Conservation (phyloP, 2,888 invertebrate genomes). For the Drosophila bunnanda region DNA sequence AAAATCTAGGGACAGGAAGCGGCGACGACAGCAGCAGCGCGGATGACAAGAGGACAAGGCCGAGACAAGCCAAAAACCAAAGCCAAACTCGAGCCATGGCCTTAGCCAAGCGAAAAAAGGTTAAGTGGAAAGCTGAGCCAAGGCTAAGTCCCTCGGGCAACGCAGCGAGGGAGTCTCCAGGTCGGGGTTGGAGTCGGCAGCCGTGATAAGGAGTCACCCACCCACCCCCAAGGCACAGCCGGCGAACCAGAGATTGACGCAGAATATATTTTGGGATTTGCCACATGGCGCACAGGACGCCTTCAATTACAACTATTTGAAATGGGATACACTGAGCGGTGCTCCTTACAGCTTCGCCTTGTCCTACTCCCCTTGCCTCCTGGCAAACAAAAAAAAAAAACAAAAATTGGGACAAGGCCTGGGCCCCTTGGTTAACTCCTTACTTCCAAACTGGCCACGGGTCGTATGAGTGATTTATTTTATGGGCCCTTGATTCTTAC, state of each 20-base stretch:
- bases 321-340: constrained; percentile 51
- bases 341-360: neutral
- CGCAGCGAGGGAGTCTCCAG: neutral
- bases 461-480: constrained; percentile 77
- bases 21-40: constrained; percentile 15
- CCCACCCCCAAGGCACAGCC: constrained; percentile 4
- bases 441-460: constrained; percentile 8
- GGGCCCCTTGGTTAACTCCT: neutral
- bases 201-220: neutral
- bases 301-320: constrained; percentile 68
- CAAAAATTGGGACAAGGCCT: constrained; percentile 11
- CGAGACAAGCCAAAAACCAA: constrained; percentile 49
- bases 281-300: constrained; percentile 46
- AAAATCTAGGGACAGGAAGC: constrained; percentile 22
- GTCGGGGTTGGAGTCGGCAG: neutral
- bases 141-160: constrained; percentile 37
- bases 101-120: constrained; percentile 63
- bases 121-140: constrained; percentile 74
- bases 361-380: neutral
- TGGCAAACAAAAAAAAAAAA: too few species aligned
- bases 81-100: constrained; percentile 57
- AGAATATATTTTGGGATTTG: constrained; percentile 58
- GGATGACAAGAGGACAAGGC: constrained; percentile 45
- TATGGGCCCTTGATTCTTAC: constrained; percentile 33
- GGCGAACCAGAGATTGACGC: constrained; percentile 58